phyloP scores from a whole-genome alignment of 1,140 invertebrate species.

The Zaprionus gabonicus region DNA sequence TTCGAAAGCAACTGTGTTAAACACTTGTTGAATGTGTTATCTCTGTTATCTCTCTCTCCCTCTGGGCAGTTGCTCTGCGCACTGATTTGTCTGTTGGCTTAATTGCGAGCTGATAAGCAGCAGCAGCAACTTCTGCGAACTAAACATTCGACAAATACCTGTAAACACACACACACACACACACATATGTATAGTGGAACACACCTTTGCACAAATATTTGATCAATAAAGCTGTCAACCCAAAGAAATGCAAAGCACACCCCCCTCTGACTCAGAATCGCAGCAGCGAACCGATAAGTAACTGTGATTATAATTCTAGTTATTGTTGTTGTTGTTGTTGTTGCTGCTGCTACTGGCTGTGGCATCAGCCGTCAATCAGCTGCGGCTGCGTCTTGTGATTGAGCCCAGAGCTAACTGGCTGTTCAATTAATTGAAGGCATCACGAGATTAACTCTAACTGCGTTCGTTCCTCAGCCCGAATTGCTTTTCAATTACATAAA shows the following conservation, averaged over 20 bases:
- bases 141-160: conserved; percentile 32
- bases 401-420: conserved; percentile 17
- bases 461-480: conserved; percentile 31
- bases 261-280: conserved; percentile 30
- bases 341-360: neutral
- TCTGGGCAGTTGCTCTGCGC: conserved; percentile 22
- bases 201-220: conserved; percentile 63
- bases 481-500: conserved; percentile 78
- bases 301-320: neutral
- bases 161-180: conserved; percentile 30
- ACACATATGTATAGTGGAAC: conserved; percentile 12
- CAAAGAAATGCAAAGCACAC: conserved; percentile 40
- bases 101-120: conserved; percentile 62
- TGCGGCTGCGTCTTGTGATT: conserved; percentile 37
- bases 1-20: conserved; percentile 3
- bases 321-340: conserved; percentile 2
- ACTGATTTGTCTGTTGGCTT: conserved; percentile 68
- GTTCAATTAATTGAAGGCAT: conserved; percentile 63
- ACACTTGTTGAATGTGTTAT: conserved; percentile 43
- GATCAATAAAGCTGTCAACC: conserved; percentile 64
- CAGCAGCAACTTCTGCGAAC: conserved; percentile 13
- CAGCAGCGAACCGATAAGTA: conserved; percentile 15
- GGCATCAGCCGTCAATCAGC: conserved; percentile 18
- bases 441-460: conserved; percentile 63
- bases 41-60: conserved; percentile 12